phyloP scores from a whole-genome alignment of 2,113 vertebrate species.

The Chauna torquata region DNA sequence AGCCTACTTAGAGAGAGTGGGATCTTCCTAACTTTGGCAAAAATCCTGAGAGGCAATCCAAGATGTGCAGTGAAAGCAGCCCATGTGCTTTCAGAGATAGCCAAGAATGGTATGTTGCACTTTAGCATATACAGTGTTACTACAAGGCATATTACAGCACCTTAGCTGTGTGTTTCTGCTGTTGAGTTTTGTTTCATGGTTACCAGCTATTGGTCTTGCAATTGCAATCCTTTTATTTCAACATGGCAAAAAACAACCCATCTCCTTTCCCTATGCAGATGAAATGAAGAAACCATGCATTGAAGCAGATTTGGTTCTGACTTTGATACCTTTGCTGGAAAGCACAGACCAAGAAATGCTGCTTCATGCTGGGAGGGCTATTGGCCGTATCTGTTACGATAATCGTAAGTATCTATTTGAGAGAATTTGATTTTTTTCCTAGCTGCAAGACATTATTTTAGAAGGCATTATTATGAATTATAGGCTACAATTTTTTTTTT shows the following conservation, averaged over 20 bases:
- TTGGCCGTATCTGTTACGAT: constrained; percentile 89
- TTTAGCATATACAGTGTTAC: neutral
- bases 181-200: neutral
- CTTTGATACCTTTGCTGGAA: constrained; percentile 82
- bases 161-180: neutral
- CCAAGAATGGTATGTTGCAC: constrained; percentile 80
- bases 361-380: constrained; percentile 86
- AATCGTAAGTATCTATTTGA: constrained; percentile 76
- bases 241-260: neutral
- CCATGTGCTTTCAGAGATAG: constrained; percentile 85
- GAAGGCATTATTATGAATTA: neutral
- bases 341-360: constrained; percentile 83
- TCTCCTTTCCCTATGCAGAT: constrained; percentile 63
- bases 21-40: constrained; percentile 77
- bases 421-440: neutral
- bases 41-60: constrained; percentile 74
- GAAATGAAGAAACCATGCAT: constrained; percentile 83
- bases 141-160: neutral
- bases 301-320: constrained; percentile 81
- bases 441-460: neutral
- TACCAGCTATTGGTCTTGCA: neutral
- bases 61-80: constrained; percentile 77
- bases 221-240: neutral
- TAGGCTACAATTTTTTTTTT: neutral
- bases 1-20: constrained; percentile 73